phyloP scores from a whole-genome alignment of 23 tunicate genomes.

The Ascidia mentula region DNA sequence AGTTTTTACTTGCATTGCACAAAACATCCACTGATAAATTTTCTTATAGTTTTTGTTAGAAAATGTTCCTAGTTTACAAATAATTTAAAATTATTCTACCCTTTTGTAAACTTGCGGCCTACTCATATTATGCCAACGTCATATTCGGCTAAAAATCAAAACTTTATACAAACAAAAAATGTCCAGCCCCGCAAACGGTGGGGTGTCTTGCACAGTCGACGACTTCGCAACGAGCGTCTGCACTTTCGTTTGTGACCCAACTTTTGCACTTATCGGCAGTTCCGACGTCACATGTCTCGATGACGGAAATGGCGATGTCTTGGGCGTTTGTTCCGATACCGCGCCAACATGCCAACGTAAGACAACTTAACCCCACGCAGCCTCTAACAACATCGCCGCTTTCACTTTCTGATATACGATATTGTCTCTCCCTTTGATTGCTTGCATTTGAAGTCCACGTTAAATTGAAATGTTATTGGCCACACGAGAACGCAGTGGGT shows the following conservation, averaged over 20 bases:
- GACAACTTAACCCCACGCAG: background rate
- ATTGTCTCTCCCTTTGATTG: background rate
- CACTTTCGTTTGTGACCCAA: constrained; percentile 20
- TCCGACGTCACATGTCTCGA: constrained; percentile 25
- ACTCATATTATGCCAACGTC: constrained; percentile 23
- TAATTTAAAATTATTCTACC: too few species aligned
- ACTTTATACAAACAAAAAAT: too few species aligned
- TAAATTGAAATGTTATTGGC: background rate
- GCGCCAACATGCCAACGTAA: constrained; percentile 50
- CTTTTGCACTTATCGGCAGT: constrained; percentile 19
- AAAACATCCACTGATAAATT: too few species aligned
- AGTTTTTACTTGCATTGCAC: constrained; percentile 29
- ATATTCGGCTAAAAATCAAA: constrained; percentile 21
- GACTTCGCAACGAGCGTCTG: constrained; percentile 31
- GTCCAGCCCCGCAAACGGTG: constrained; percentile 27
- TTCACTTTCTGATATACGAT: background rate
- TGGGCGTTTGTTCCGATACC: constrained; percentile 45
- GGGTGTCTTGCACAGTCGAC: constrained; percentile 29
- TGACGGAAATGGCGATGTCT: constrained; percentile 14
- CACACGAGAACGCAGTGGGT: background rate
- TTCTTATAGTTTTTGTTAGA: too few species aligned
- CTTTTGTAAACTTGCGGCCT: too few species aligned
- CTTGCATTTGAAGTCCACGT: background rate
- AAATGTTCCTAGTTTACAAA: too few species aligned
- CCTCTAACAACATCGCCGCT: too few species aligned